Conservation (phyloP, 1,140 invertebrate species). For the Mamestra configurata region DNA sequence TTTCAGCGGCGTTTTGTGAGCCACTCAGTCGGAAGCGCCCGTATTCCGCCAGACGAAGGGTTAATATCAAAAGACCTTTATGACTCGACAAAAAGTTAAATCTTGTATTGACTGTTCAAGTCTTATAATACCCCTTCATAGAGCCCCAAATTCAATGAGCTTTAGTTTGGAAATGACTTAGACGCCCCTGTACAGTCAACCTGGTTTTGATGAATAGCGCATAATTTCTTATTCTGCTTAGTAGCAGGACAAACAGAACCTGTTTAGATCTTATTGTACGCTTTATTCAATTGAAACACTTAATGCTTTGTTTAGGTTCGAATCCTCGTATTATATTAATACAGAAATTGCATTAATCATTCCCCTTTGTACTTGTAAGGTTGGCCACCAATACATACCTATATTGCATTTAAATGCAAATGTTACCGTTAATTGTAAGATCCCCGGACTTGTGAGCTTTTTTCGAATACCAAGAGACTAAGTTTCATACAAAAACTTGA, state of each 20-base stretch:
- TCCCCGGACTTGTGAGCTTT: neutral
- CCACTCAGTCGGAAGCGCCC: constrained; percentile 62
- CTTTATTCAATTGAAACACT: constrained; percentile 57
- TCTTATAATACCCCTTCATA: constrained; percentile 46
- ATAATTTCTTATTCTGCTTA: constrained; percentile 64
- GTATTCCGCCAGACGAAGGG: constrained; percentile 55
- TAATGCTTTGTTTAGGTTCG: constrained; percentile 20
- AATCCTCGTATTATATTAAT: constrained; percentile 23
- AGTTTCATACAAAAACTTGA: neutral
- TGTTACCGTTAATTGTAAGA: neutral
- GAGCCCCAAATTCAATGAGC: constrained; percentile 40
- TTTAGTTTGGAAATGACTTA: constrained; percentile 37
- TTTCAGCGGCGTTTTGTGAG: constrained; percentile 71
- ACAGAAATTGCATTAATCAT: constrained; percentile 10
- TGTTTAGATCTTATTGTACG: constrained; percentile 58
- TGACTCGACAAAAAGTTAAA: constrained; percentile 53
- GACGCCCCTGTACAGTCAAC: constrained; percentile 45
- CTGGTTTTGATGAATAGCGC: constrained; percentile 63
- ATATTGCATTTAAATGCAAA: constrained; percentile 10
- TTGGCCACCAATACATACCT: neutral
- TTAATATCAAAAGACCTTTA: constrained; percentile 61
- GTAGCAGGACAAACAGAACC: constrained; percentile 59
- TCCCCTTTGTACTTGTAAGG: neutral
- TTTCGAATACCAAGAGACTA: neutral
- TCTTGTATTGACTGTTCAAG: constrained; percentile 42